phyloP scores from a whole-genome alignment of 2,113 vertebrate species.

The Ctenomys sociabilis region DNA sequence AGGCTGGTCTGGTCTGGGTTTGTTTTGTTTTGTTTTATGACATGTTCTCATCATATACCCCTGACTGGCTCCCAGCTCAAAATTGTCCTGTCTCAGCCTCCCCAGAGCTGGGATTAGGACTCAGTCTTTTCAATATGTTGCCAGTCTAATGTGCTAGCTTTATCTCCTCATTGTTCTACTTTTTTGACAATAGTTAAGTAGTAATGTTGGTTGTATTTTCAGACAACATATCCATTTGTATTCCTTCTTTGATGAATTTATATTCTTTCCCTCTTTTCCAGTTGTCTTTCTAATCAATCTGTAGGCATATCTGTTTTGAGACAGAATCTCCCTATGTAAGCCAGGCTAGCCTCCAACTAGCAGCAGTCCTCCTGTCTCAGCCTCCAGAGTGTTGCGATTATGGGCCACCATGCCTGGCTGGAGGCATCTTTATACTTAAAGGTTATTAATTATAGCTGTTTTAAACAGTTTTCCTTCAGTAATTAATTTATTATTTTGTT shows the following conservation, averaged over 20 bases:
- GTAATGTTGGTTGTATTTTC: neutral
- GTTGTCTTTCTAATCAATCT: neutral
- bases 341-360: neutral
- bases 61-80: neutral
- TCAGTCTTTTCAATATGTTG: neutral
- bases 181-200: neutral
- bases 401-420: neutral
- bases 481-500: neutral
- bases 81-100: neutral
- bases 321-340: neutral
- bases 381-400: neutral
- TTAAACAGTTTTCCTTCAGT: neutral
- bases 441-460: neutral
- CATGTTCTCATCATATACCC: neutral
- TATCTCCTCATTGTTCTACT: neutral
- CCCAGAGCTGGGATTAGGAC: neutral
- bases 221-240: neutral
- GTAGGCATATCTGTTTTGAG: neutral
- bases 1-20: neutral
- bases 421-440: neutral
- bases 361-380: neutral
- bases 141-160: neutral
- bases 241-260: neutral
- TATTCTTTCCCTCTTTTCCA: neutral
- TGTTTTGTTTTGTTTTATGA: neutral